These are phyloP conservation scores for Helicorthomorpha holstii DNA, from an alignment of 1,140 invertebrate genomes.

Conservation along the genomic window DNA sequence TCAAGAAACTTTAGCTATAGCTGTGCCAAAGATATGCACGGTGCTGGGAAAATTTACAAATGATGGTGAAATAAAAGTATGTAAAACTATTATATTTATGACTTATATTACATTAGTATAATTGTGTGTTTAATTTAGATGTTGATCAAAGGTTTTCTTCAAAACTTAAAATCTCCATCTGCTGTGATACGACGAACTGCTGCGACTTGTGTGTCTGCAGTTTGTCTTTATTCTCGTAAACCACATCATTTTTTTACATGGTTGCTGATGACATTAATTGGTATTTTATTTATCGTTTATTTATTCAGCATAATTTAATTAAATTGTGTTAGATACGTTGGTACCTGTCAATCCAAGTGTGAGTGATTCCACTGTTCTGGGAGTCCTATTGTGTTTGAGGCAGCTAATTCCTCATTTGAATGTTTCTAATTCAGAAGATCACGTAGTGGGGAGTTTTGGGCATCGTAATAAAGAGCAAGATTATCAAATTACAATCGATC, in stretches of 20 bases:
- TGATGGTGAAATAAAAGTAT: slow-evolving; percentile 52
- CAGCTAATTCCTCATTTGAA: slow-evolving; percentile 40
- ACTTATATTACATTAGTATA: slow-evolving; percentile 9
- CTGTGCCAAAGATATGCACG: slow-evolving; percentile 48
- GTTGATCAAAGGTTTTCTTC: slow-evolving; percentile 44
- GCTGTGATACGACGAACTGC: slow-evolving; percentile 42
- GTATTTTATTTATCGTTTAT: slow-evolving; percentile 16
- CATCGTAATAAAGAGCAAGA: slow-evolving; percentile 10
- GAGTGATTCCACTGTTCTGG: slow-evolving; percentile 33
- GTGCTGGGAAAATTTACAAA: slow-evolving; percentile 50
- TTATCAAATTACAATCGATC: slow-evolving; percentile 13
- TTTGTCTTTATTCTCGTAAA: slow-evolving; percentile 43
- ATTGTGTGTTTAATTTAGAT: slow-evolving; percentile 24
- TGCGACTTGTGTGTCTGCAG: slow-evolving; percentile 40
- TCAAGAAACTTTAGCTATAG: slow-evolving; percentile 47
- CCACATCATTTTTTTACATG: slow-evolving; percentile 40
- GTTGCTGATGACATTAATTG: slow-evolving; percentile 31
- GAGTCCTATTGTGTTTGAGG: slow-evolving; percentile 43
- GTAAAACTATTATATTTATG: background rate
- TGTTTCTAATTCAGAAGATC: background rate
- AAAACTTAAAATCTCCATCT: slow-evolving; percentile 39
- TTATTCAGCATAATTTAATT: background rate
- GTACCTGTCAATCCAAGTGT: slow-evolving; percentile 31
- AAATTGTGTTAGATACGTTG: slow-evolving; percentile 16
- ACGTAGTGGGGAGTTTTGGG: background rate